Percentiles rank a stretch among this genome's conserved stretches.
These are phyloP conservation scores for Zaprionus ornatus DNA, from an alignment of 1,140 invertebrate species.

Conservation along the genomic window DNA sequence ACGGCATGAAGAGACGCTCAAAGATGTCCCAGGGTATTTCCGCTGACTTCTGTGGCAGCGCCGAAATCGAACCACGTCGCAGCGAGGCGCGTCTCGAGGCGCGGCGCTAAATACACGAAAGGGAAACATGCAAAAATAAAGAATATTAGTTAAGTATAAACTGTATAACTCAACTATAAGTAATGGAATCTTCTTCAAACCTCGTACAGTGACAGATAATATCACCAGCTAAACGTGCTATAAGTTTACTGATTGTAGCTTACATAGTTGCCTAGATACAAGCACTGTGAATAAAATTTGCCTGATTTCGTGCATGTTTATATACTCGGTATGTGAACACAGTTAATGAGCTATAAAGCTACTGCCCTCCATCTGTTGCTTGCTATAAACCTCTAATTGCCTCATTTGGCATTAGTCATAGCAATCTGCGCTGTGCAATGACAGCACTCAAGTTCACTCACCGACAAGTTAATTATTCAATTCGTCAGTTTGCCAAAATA, in stretches of 20 bases:
- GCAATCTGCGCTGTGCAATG: not conserved
- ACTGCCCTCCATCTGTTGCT: not conserved
- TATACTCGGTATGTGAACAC: not conserved
- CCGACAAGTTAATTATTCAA: constrained; percentile 47
- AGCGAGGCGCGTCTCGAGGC: constrained; percentile 78
- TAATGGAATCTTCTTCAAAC: not conserved
- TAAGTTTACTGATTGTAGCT: not conserved
- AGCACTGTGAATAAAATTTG: not conserved
- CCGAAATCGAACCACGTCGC: constrained; percentile 79
- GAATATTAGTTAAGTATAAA: not conserved
- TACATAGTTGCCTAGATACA: too few species aligned
- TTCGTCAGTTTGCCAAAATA: constrained; percentile 32
- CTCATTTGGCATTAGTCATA: not conserved
- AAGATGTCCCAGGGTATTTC: constrained; percentile 91
- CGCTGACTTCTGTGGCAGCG: constrained; percentile 81
- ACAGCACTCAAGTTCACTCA: constrained; percentile 5
- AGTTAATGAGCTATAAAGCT: not conserved
- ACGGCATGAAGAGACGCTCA: constrained; percentile 90
- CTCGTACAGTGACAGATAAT: not conserved
- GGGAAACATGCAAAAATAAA: constrained; percentile 14
- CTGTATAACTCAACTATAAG: not conserved
- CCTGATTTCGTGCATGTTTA: not conserved
- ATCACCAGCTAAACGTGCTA: too few species aligned
- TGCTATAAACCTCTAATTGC: not conserved
- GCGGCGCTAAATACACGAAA: constrained; percentile 59